Base-by-base conservation (phyloP, 2,113 vertebrate genomes). In the Salminus brasiliensis region DNA sequence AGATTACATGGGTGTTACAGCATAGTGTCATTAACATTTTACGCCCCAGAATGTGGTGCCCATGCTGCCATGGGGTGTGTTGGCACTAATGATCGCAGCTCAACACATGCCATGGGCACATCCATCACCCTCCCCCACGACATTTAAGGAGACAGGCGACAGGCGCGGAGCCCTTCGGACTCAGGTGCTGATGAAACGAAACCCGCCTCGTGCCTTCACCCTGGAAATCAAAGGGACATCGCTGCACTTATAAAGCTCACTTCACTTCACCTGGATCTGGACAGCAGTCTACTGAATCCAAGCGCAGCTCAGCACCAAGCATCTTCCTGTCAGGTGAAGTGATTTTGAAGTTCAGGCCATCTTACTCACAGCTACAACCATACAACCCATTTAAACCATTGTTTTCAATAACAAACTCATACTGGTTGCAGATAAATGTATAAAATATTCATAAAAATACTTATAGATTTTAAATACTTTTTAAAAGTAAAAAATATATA, bases 191-290 rank as follows among this genome's bases (percentile, higher is more conserved):
- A 16, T 73, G 23, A 66, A 83, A 85, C 66, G 30, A 67, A 70
- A 67, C 59, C 21, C 27, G 75, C 81, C 43, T 18, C 27, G 77
- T 80, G 77, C 71, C 76, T 81, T 59, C 43, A 16, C 25, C 79
- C 6, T 23, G 52, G 81, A 78, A 88, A 88, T 86, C 85, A 89
- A 90, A 91, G 87, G 43, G n/a, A 32, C 18, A 47, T 65, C 63
- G 76, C 73, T 76, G 43, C 41, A 12, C 52, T 55, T 55, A 55
- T 6, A 55, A 25, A 55, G 9, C 52, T 55, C 52, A 25, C 45
- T 36, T 34, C 68, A 9, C 52, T 25, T 55, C n/a, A 15, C n/a
- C 52, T 55, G 52, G 52, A 25, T 55, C 52, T 55, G 52, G 52
- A 25, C 52, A 23, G 52, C 52, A 25, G 52, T 25, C 52, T 9